Evolutionary conservation across 1,140 invertebrate species (phyloP), one percentile per base, ranked within the genome.

Genomic region (Bombus superbus): DNA sequence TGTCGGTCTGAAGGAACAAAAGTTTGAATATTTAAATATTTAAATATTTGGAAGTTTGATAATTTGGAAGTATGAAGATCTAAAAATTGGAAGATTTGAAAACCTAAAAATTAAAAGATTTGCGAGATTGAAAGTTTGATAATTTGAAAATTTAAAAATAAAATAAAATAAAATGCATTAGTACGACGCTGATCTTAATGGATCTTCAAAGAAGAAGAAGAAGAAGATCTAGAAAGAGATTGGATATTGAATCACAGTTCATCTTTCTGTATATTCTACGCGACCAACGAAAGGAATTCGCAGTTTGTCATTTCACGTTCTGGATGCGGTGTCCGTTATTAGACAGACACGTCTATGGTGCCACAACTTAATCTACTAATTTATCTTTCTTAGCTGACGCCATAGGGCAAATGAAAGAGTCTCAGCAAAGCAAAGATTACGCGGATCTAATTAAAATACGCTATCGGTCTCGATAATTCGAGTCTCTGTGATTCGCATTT

Each of bases 371-470:
- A 89, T 89, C 88, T 73, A 64, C 79, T 86, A 86, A 88, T 89
- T 89, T 80, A 83, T 89, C 83, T 86, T 76, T 89, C 88, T 80
- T 73, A 53, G 42, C 83, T 69, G 25, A 15, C 42, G 68, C 68
- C 73, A 64, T 38, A 68, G 64, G 62, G 32, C n/a, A 62, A 86
- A 71, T 75, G 40, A 69, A 59, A 81, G 57, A n/a, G 25, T n/a
- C 32, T n/a, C 32, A 47, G 11, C 62, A 35, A 38, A 32, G 44
- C 64, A 42, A 72, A 74, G 72, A 79, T 89, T 79, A 85, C 71
- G 75, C 32, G 28, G 57, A 53, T 88, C 87, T 88, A 88, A 89
- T 89, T 88, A 86, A 89, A 88, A 77, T 68, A 57, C 83, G 35
- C 76, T 68, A 64, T 4, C 68, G 69, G 18, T 32, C 83, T 64